A percentile compares a stretch with the other conserved stretches of the same genome.
These are phyloP conservation scores for Metellina segmentata DNA, from an alignment of 2,888 invertebrate species.

Conservation along the genomic window DNA sequence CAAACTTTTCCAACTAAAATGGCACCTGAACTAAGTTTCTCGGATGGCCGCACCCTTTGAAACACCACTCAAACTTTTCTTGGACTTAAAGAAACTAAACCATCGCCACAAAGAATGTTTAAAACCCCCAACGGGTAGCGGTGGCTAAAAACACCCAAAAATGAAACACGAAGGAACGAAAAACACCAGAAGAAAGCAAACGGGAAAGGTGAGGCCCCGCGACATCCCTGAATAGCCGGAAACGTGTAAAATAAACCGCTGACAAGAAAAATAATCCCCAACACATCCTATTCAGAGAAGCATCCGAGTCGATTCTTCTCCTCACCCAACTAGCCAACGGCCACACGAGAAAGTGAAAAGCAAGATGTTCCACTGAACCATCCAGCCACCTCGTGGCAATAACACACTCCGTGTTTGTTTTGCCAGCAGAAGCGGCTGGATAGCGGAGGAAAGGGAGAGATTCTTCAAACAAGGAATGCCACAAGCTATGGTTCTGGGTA, in stretches of 20 bases:
- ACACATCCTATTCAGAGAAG: background rate
- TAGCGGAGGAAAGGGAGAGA: background rate
- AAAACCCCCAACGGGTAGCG: background rate
- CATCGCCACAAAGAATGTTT: background rate
- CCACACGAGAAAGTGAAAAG: slow-evolving; percentile 14
- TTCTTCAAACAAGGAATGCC: slow-evolving; percentile 48
- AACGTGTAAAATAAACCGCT: slow-evolving; percentile 29
- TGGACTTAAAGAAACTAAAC: too few relatives aligned
- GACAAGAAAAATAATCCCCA: background rate
- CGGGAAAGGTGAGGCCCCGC: background rate
- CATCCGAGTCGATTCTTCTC: background rate
- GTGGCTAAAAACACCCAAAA: background rate
- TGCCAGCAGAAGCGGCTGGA: slow-evolving; percentile 7
- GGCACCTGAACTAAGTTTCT: too few relatives aligned
- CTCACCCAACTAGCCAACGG: slow-evolving; percentile 26
- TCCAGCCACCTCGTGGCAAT: slow-evolving; percentile 26
- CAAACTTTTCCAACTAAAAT: too few relatives aligned
- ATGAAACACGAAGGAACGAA: background rate
- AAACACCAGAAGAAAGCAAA: background rate
- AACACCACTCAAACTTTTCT: too few relatives aligned
- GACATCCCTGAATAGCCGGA: background rate
- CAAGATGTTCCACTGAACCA: slow-evolving; percentile 32
- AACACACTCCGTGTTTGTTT: slow-evolving; percentile 58
- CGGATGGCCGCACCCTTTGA: too few relatives aligned
- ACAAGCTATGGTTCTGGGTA: slow-evolving; percentile 19